phyloP scores from a whole-genome alignment of 2,888 invertebrate species.

The Enoplolaimus lenunculus region DNA sequence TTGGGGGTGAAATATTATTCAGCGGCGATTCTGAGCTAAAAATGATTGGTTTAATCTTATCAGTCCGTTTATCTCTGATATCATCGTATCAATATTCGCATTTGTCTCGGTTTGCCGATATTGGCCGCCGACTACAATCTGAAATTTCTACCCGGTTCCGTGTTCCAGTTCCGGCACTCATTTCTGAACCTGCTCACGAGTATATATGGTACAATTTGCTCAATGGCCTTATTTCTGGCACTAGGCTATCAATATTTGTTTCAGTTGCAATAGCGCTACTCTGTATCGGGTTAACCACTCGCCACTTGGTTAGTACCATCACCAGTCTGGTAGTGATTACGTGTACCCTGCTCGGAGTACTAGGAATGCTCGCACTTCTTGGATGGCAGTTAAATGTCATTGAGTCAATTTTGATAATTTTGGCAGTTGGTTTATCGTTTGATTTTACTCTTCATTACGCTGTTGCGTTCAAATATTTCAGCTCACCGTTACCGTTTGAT shows the following conservation, averaged over 20 bases:
- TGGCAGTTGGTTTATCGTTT: background rate
- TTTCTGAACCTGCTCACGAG: background rate
- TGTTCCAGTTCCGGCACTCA: background rate
- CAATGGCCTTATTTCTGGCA: background rate
- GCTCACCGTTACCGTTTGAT: too few species aligned
- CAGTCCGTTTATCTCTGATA: too few species aligned
- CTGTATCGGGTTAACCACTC: conserved; percentile 65
- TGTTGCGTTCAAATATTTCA: background rate
- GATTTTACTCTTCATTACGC: background rate
- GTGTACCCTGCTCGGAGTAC: background rate
- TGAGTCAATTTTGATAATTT: background rate
- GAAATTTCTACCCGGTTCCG: too few species aligned
- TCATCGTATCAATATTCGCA: too few species aligned
- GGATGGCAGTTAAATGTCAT: background rate
- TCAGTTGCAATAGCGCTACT: conserved; percentile 50
- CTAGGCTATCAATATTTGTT: background rate
- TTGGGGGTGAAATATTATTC: too few species aligned
- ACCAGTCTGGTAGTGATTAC: background rate
- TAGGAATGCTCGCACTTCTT: background rate
- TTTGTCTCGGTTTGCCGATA: too few species aligned
- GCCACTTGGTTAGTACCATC: background rate
- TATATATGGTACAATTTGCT: background rate
- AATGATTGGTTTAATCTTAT: too few species aligned
- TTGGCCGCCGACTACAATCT: too few species aligned
- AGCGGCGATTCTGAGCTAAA: too few species aligned